Percentiles rank a stretch among this genome's conserved stretches.
Evolutionary conservation across 2,888 invertebrate genomes (phyloP).

Genomic region (Limnephilus rhombicus): DNA sequence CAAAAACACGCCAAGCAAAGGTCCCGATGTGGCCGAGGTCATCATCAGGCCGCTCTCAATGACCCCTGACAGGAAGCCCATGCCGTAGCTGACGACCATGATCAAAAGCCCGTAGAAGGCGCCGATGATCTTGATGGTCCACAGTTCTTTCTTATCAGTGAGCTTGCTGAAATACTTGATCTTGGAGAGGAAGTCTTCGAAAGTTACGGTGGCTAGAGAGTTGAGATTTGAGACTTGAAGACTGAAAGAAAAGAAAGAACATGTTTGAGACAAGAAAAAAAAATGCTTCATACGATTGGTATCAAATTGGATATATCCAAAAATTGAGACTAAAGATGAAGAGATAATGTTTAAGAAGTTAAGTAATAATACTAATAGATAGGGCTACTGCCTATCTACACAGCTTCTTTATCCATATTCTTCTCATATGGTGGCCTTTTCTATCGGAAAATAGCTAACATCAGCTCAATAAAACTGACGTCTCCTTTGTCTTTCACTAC

Average conservation of each 20-base stretch:
- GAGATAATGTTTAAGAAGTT: no score
- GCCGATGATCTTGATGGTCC: conserved; percentile 84
- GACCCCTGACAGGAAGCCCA: conserved; percentile 87
- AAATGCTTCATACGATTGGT: not conserved
- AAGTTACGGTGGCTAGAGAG: conserved; percentile 90
- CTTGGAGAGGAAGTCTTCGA: conserved; percentile 91
- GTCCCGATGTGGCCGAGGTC: conserved; percentile 91
- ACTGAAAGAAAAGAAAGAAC: conserved; percentile 74
- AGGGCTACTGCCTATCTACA: no score
- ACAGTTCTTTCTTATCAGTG: conserved; percentile 83
- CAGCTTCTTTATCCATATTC: no score
- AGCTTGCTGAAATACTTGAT: conserved; percentile 84
- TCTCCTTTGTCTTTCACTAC: no score
- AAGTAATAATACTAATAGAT: no score
- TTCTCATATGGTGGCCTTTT: no score
- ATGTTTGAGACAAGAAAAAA: not conserved
- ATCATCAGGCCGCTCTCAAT: conserved; percentile 90
- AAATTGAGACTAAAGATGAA: no score
- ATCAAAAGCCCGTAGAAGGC: conserved; percentile 85
- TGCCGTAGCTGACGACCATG: conserved; percentile 87
- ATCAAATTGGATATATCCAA: not conserved
- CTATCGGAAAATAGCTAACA: no score
- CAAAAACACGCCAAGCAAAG: conserved; percentile 89
- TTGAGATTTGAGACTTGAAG: conserved; percentile 91
- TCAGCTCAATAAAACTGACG: no score